Base-by-base conservation (phyloP, 2,113 vertebrate species). In the Picathartes gymnocephalus region DNA sequence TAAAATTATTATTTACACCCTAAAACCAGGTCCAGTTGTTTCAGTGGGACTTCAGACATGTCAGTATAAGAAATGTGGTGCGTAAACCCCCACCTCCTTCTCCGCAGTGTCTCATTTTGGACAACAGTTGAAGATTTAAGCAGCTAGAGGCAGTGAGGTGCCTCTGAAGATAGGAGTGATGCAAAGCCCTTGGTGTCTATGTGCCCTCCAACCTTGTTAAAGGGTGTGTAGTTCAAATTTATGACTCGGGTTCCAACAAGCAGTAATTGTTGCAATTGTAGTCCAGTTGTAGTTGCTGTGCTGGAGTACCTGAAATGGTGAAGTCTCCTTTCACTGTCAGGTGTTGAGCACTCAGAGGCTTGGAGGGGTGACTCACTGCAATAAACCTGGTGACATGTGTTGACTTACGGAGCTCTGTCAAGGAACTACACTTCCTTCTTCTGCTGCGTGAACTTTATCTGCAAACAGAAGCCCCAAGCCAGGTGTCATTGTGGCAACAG, bases 361-460 rank as follows among this genome's bases (percentile, higher is more conserved):
- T 68, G 56, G 47, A 48, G 25, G 39, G 27, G 35, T 96, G 95
- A 95, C 71, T 95, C 92, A 62, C 8, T 35, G 54, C 40, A 48
- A 56, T 87, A 84, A 92, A 85, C 31, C 42, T 2, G 2, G 15
- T 17, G 25, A 14, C 2, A 0, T 11, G 8, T 92, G 12, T 88
- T 95, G 92, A 51, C 80, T 78, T 74, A 50, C 0, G 0, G 76
- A 86, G 51, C 51, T 56, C 53, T 76, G 12, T 69, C 87, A 93
- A 90, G 96, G 93, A 97, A 51, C 94, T 73, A 5, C 27, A n/a
- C 53, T 91, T 96, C 92, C 90, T 92, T 53, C 83, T 97, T 39
- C 70, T 62, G 30, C 7, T 79, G 56, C 35, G 82, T 24, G 24
- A 86, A 30, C 45, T 81, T 42, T 44, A 35, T 42, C 79, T 80